A percentile compares a stretch with the other conserved stretches of the same genome.
These are phyloP conservation scores for Sturnira hondurensis DNA, from an alignment of 2,113 vertebrate species.

Conservation along the genomic window DNA sequence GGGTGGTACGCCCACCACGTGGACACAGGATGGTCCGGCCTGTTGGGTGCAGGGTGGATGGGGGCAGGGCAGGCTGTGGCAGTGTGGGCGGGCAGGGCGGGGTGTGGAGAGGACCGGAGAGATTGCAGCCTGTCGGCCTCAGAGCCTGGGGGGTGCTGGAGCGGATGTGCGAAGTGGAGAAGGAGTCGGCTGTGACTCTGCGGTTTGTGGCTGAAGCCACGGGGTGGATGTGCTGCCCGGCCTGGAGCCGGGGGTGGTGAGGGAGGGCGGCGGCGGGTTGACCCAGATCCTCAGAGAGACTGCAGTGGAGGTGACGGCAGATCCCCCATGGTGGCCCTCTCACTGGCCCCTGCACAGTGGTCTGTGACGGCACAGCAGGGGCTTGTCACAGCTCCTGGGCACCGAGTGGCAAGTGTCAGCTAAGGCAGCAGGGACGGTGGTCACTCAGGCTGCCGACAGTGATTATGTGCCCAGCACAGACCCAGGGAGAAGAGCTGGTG, in stretches of 20 bases:
- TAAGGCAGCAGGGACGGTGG: not conserved
- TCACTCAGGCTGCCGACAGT: not conserved
- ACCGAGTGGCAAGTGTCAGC: not conserved
- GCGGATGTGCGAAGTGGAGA: not conserved
- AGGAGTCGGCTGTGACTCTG: not conserved
- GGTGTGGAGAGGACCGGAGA: not conserved
- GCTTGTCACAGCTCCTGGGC: not conserved
- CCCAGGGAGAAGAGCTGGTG: not conserved
- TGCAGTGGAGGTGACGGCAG: not conserved
- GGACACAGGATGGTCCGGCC: not conserved
- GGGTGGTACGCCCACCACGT: not conserved
- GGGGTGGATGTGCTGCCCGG: not conserved
- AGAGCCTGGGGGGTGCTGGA: not conserved
- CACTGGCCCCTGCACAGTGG: not conserved
- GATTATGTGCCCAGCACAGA: not conserved
- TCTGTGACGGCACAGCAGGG: rapidly evolving
- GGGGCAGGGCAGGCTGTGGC: not conserved
- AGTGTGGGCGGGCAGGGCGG: rapidly evolving
- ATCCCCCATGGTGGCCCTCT: no score
- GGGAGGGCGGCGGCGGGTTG: rapidly evolving
- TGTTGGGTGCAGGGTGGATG: not conserved
- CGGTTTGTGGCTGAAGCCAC: not conserved
- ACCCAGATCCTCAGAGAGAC: not conserved
- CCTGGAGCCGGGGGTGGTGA: not conserved
- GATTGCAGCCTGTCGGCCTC: rapidly evolving